Evolutionary conservation across 1,140 invertebrate species (phyloP), one percentile per base, ranked within the genome.

Genomic region (Caerostris darwini): DNA sequence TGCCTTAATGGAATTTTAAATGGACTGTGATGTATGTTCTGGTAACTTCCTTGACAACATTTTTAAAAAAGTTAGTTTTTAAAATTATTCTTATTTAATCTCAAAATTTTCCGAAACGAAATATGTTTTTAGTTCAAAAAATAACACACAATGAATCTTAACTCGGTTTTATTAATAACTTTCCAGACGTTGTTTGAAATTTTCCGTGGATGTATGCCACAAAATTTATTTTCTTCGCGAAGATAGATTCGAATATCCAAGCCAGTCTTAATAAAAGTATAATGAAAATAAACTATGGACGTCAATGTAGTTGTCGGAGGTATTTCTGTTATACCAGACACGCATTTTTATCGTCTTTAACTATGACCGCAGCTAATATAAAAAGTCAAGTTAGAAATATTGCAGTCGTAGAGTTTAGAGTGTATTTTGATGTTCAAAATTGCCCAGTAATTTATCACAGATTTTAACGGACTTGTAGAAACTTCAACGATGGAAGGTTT

Each of bases 351-450:
- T 67, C 61, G 17, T 4, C 14, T 5, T 67, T 12, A 67, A 67
- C 61, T 67, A n/a, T 6, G 61, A 5, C 3, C 5, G 17, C 17
- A 10, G 8, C 59, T 61, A 10, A 67, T 5, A 67, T 14, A 6
- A 17, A 67, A 67, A 61, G 10, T 4, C 17, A 14, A 61, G n/a
- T 5, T 5, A 67, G 61, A 67, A 67, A 67, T 17, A 67, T 67
- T 14, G 17, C 61, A 17, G 61, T 67, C 61, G n/a, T n/a, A 1
- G 61, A 67, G 14, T 67, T 10, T 7, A 5, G 61, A 67, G 61
- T 67, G 61, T 67, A 17, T 67, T 67, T 67, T 67, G 61, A 67
- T 67, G 61, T 67, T n/a, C 14, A 67, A 67, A 67, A 67, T 67
- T 67, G 12, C 10, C 14, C n/a, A 0, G 17, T 67, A 17, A 67